Conservation (phyloP, 1,140 invertebrate species). For the Drosophila bipectinata region DNA sequence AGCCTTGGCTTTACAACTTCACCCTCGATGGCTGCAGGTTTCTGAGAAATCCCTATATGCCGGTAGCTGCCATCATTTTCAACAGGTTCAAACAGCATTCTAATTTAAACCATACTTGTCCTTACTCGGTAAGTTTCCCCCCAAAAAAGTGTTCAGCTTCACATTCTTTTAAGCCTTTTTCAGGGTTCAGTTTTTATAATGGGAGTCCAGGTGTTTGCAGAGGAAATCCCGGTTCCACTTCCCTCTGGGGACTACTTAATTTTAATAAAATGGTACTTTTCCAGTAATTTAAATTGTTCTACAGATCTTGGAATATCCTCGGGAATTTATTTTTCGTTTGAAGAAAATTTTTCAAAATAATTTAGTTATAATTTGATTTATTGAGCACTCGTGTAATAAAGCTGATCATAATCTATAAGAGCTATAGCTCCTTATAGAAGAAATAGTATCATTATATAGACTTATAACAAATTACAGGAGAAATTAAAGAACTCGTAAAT, state of each 20-base stretch:
- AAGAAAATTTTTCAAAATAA: no score
- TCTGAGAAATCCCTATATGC: neutral
- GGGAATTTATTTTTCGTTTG: no score
- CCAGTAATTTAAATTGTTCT: neutral
- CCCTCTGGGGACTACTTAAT: neutral
- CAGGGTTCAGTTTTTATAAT: neutral
- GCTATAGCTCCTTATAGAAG: no score
- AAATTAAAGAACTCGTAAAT: no score
- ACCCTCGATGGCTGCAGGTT: constrained; percentile 20
- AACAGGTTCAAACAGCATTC: constrained; percentile 8
- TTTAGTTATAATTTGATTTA: no score
- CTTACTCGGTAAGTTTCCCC: neutral
- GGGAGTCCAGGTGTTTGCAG: neutral
- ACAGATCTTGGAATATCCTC: no score
- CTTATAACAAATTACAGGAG: no score
- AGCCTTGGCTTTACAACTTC: constrained; percentile 19
- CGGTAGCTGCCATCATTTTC: constrained; percentile 8
- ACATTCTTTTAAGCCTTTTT: neutral
- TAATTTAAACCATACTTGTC: neutral
- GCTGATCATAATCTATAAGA: no score
- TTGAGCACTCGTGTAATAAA: no score
- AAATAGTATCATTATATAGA: no score
- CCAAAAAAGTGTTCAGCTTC: neutral
- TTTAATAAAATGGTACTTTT: neutral
- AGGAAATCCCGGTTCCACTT: neutral